Evolutionary conservation across 2,888 invertebrate genomes (phyloP).

Genomic region (Patella ulyssiponensis): DNA sequence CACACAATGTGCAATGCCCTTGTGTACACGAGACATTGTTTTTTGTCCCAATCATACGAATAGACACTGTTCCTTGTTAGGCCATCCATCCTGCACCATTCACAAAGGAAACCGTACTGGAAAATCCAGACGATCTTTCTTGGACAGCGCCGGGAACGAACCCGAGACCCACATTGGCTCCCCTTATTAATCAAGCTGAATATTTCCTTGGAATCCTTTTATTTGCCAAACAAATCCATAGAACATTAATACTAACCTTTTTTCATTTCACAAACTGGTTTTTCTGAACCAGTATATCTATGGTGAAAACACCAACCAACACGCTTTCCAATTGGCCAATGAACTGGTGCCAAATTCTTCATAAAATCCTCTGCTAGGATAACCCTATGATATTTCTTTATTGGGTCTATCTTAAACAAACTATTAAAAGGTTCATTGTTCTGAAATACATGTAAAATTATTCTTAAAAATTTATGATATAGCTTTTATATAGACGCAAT

Average conservation of each 20-base stretch:
- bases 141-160: too few relatives aligned
- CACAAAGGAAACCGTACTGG: too few relatives aligned
- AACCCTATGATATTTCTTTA: conserved; percentile 61
- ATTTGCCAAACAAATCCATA: too few relatives aligned
- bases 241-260: conserved; percentile 47
- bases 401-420: conserved; percentile 64
- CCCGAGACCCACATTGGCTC: too few relatives aligned
- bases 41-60: too few relatives aligned
- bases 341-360: conserved; percentile 56
- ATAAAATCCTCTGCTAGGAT: conserved; percentile 68
- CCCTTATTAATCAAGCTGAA: too few relatives aligned
- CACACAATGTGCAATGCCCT: too few relatives aligned
- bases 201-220: too few relatives aligned
- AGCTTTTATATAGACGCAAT: neutral
- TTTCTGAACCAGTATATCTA: conserved; percentile 23
- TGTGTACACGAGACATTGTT: too few relatives aligned
- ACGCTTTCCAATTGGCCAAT: conserved; percentile 66
- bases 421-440: conserved; percentile 67
- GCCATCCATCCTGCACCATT: too few relatives aligned
- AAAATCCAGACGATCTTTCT: too few relatives aligned
- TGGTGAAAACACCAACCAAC: conserved; percentile 62
- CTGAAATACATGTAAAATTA: conserved; percentile 40
- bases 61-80: too few relatives aligned
- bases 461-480: neutral
- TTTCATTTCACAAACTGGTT: conserved; percentile 64